Base-by-base conservation (phyloP, 2,797 vertebrate species). In the Sparus aurata region DNA sequence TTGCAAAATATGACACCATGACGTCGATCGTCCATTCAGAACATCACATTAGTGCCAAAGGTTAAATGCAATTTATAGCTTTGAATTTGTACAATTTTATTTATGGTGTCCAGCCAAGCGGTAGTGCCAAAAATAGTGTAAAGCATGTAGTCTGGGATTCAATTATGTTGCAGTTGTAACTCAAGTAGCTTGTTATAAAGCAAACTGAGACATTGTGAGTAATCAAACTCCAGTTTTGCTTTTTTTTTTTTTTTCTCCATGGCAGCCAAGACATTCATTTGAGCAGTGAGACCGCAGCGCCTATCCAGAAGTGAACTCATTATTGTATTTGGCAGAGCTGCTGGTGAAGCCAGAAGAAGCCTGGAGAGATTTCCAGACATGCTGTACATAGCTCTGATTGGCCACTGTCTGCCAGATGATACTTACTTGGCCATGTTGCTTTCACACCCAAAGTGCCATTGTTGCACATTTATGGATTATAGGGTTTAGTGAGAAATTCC, bases 261-360 rank as follows among this genome's bases (percentile, higher is more conserved):
- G 18, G 30, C 58, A 87, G 80, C 76, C 47, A 70, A 57, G 45
- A 73, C 2, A 61, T 76, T 67, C 20, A 77, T 65, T 50, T 72
- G 63, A 77, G 75, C 60, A 52, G 66, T 2, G 11, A 79, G 77
- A 62, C 53, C 22, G 27, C 27, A 71, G 68, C 41, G 60, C 11
- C 47, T 13, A 18, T 76, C 62, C 70, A 85, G 63, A 50, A 63
- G 47, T 83, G 52, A 85, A 65, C 69, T 83, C 70, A 78, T 69
- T 75, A 72, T 86, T 87, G 63, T 79, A n/a, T 62, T 85, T 87
- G 72, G 79, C 88, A 86, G 60, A 75, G 79, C 0, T 4, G 18
- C 17, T 27, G 46, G 62, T 74, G 64, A 79, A 73, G 73, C 57
- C 62, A 64, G 72, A 65, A 49, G 70, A 69, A 34, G 45, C 59